Evolutionary conservation across 2,888 invertebrate species (phyloP).

Genomic region (Toxonevra muliebris): DNA sequence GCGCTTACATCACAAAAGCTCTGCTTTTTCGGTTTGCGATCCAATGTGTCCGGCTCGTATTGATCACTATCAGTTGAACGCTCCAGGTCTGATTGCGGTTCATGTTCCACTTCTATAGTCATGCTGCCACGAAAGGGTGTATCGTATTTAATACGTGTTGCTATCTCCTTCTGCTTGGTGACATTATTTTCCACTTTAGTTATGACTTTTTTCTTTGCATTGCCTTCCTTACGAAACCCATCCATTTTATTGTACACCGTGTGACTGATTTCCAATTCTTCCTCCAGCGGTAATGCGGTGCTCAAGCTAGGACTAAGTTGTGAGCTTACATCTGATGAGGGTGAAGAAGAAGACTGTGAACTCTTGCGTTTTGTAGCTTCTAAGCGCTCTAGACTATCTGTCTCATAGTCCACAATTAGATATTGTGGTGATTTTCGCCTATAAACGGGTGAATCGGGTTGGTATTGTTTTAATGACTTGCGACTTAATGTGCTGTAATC

Average conservation of each 20-base stretch:
- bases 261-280: slow-evolving; percentile 82
- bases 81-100: slow-evolving; percentile 81
- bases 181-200: slow-evolving; percentile 38
- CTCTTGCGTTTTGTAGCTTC: slow-evolving; percentile 66
- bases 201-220: slow-evolving; percentile 54
- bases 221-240: slow-evolving; percentile 62
- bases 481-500: slow-evolving; percentile 65
- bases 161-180: slow-evolving; percentile 54
- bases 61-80: slow-evolving; percentile 72
- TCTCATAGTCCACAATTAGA: slow-evolving; percentile 74
- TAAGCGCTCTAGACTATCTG: slow-evolving; percentile 77
- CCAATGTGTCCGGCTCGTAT: slow-evolving; percentile 87
- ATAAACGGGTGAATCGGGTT: slow-evolving; percentile 65
- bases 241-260: slow-evolving; percentile 70
- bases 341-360: slow-evolving; percentile 67
- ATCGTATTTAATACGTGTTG: slow-evolving; percentile 69
- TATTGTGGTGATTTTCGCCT: slow-evolving; percentile 62
- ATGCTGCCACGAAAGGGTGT: slow-evolving; percentile 77
- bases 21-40: slow-evolving; percentile 76
- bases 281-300: slow-evolving; percentile 79
- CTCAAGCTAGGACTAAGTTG: slow-evolving; percentile 80
- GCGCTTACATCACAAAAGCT: slow-evolving; percentile 66
- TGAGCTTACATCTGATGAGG: slow-evolving; percentile 70
- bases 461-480: slow-evolving; percentile 61
- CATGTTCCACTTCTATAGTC: slow-evolving; percentile 85